Base-by-base conservation (phyloP, 2,113 vertebrate genomes). In the Urocolius indicus region DNA sequence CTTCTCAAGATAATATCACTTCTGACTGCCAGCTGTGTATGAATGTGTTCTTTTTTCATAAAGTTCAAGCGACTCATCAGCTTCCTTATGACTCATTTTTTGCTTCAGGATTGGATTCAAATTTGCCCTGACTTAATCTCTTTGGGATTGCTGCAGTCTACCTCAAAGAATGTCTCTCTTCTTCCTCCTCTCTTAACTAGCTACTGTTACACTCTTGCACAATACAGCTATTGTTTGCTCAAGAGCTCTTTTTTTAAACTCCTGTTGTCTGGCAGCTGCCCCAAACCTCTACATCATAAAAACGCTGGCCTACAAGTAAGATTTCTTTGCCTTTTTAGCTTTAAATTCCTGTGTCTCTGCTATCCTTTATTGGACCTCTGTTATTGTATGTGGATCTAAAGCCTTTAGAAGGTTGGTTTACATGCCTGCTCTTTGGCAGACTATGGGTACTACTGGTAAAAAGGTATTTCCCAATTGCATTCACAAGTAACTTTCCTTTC, bases 161-260 rank as follows among this genome's bases (percentile, higher is more conserved):
- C 92, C 95, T 97, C 95, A 96, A 94, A 97, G 93, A 97, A 94
- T 95, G 96, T 89, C 88, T 96, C 93, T 92, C 79, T 95, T 96
- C 84, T 94, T 93, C 87, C 46, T 41, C 95, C 85, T 87, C 78
- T 93, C 83, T 93, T 93, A 93, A 95, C 88, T 96, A 93, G 92
- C 93, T 96, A 94, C 95, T 96, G 94, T 84, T 95, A 90, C 69
- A 75, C 24, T 95, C 92, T 95, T 95, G 76, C 93, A 97, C 93
- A 97, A 96, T 93, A 61, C 52, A 92, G 45, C 92, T 78, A 95
- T 97, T 96, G 94, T 97, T 95, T 95, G 74, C 63, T 93, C 69
- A 90, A 97, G 90, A 94, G 94, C 72, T 78, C 73, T 95, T 90
- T 94, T 94, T 95, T 46, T 57, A 94, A 94, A 90, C 92, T 96